Percentiles rank a stretch among this genome's conserved stretches.
Evolutionary conservation across 2,113 vertebrate species (phyloP).

Genomic region (Rhinogobius similis): DNA sequence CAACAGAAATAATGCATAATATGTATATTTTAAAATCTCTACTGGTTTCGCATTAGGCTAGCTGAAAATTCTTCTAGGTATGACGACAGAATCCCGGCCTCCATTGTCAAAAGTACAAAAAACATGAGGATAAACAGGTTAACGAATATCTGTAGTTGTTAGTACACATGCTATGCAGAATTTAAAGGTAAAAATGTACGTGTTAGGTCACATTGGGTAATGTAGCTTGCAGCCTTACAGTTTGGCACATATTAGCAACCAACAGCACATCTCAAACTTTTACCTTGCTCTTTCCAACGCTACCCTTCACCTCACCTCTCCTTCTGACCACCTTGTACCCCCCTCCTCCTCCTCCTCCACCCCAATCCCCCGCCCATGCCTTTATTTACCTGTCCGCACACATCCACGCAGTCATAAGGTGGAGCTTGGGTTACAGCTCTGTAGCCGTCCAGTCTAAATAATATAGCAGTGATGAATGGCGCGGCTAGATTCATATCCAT

Average conservation of each 20-base stretch:
- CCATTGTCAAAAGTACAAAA: too few relatives aligned
- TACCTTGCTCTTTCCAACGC: not conserved
- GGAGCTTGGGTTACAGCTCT: conserved; percentile 96
- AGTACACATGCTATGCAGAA: too few relatives aligned
- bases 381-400: conserved; percentile 43
- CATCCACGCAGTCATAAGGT: conserved; percentile 28
- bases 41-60: too few relatives aligned
- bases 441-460: conserved; percentile 98
- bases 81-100: too few relatives aligned
- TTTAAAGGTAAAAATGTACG: too few relatives aligned
- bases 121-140: too few relatives aligned
- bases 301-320: conserved; percentile 5
- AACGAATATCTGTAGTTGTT: too few relatives aligned
- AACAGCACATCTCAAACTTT: not conserved
- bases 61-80: too few relatives aligned
- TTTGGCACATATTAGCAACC: not conserved
- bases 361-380: not conserved
- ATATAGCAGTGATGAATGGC: conserved; percentile 99
- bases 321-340: conserved; percentile 16
- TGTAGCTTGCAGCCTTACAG: too few relatives aligned
- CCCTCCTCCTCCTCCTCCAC: conserved; percentile 14
- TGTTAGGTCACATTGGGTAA: too few relatives aligned
- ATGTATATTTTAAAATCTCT: too few relatives aligned
- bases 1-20: too few relatives aligned
- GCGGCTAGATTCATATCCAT: conserved; percentile 93